phyloP scores from a whole-genome alignment of 1,140 invertebrate genomes.

The Cydia fagiglandana region DNA sequence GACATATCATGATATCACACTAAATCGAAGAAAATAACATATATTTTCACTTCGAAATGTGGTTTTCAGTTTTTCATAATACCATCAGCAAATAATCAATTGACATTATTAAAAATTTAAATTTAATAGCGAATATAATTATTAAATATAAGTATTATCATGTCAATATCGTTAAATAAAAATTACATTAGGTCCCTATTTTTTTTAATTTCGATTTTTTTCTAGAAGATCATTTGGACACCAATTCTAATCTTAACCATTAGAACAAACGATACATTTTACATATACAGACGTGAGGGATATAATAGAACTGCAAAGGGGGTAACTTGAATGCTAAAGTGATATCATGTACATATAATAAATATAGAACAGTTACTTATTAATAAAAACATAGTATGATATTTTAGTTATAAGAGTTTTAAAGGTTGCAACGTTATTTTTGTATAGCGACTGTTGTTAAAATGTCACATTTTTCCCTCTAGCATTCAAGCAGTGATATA shows the following conservation, averaged over 20 bases:
- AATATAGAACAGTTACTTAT: no score
- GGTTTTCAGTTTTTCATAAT: neutral
- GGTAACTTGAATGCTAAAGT: no score
- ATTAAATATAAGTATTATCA: conserved; percentile 2
- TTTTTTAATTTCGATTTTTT: neutral
- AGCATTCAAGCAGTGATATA: neutral
- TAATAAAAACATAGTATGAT: no score
- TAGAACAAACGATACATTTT: neutral
- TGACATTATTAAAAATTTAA: neutral
- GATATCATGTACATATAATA: no score
- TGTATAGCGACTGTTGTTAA: no score
- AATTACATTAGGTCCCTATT: conserved; percentile 23
- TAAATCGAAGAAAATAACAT: no score
- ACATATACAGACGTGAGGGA: neutral
- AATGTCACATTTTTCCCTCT: neutral
- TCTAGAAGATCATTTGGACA: neutral
- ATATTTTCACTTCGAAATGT: no score
- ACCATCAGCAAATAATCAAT: neutral
- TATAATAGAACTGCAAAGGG: neutral
- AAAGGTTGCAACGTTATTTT: no score
- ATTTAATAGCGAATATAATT: conserved; percentile 4
- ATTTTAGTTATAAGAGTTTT: no score
- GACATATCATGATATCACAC: no score
- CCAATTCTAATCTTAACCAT: neutral
- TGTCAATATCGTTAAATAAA: conserved; percentile 13